Percentiles rank a stretch among this genome's conserved stretches.
phyloP scores from a whole-genome alignment of 2,797 vertebrate genomes.

The Arremon brunneinucha region DNA sequence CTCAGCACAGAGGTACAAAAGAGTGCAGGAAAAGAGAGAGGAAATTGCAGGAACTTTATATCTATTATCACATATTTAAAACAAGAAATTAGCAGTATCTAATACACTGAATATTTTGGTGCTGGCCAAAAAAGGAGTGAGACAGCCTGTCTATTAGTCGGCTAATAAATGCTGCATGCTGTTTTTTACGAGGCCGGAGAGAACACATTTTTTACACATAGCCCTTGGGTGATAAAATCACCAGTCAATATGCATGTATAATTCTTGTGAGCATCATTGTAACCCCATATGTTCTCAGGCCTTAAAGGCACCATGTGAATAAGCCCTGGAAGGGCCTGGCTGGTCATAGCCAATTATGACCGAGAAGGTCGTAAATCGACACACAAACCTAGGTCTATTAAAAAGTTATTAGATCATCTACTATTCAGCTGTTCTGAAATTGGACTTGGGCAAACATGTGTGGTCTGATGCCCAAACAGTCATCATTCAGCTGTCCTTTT shows the following conservation, averaged over 20 bases:
- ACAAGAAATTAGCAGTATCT: background rate
- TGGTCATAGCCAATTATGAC: background rate
- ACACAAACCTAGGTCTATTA: background rate
- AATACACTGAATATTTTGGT: background rate
- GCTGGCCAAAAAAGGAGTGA: background rate
- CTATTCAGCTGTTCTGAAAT: background rate
- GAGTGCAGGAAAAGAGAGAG: background rate
- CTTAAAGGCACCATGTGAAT: background rate
- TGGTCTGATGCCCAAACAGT: background rate
- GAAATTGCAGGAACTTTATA: background rate
- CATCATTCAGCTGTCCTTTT: background rate
- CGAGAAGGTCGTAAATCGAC: background rate
- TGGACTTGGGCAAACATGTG: fast-evolving
- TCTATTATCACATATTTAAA: background rate
- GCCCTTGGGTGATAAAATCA: background rate
- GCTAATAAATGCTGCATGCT: background rate
- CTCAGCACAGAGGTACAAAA: background rate
- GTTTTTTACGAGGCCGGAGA: background rate
- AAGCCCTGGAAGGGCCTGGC: background rate
- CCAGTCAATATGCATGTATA: background rate
- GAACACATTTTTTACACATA: background rate
- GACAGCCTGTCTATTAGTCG: background rate
- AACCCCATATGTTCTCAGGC: background rate
- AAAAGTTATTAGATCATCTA: constrained; percentile 5
- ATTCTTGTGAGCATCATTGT: background rate